A percentile compares a stretch with the other conserved stretches of the same genome.
Evolutionary conservation across 2,797 vertebrate species (phyloP).

Genomic region (Pelobates cultripes): DNA sequence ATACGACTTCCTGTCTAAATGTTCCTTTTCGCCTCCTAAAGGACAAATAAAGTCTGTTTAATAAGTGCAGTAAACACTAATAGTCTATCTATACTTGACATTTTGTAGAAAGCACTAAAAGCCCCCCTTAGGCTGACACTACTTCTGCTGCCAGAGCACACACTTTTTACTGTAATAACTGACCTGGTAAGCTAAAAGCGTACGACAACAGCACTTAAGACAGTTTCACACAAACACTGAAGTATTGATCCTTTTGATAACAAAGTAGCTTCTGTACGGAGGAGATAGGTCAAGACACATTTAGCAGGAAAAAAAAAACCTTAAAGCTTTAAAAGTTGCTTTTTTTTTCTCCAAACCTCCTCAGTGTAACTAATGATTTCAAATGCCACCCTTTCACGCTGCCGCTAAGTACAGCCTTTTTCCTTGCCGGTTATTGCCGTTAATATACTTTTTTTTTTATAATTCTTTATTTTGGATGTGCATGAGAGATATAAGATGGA

Average conservation of each 20-base stretch:
- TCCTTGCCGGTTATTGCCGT: background rate
- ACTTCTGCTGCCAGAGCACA: slow-evolving; percentile 74
- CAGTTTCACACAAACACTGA: slow-evolving; percentile 84
- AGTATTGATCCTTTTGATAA: slow-evolving; percentile 88
- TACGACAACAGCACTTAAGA: slow-evolving; percentile 90
- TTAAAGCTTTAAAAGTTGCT: slow-evolving; percentile 60
- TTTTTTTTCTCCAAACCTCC: slow-evolving; percentile 24
- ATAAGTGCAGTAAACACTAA: slow-evolving; percentile 85
- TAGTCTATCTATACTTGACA: slow-evolving; percentile 84
- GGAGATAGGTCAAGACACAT: slow-evolving; percentile 64
- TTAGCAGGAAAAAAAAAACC: slow-evolving; percentile 53
- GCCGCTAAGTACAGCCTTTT: background rate
- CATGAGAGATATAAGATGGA: no score
- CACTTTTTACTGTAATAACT: slow-evolving; percentile 81
- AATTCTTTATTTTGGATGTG: no score
- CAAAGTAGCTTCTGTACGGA: slow-evolving; percentile 68
- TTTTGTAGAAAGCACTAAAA: slow-evolving; percentile 85
- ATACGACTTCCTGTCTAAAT: slow-evolving; percentile 56
- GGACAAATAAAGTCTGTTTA: slow-evolving; percentile 88
- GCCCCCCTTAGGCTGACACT: slow-evolving; percentile 81
- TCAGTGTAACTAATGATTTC: slow-evolving; percentile 34
- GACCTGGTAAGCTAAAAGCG: slow-evolving; percentile 86
- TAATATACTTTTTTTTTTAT: slow-evolving; percentile 24
- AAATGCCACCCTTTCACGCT: slow-evolving; percentile 15
- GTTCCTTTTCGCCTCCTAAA: slow-evolving; percentile 83